These are phyloP conservation scores for Atta texana DNA, from an alignment of 1,140 invertebrate species.

Conservation along the genomic window DNA sequence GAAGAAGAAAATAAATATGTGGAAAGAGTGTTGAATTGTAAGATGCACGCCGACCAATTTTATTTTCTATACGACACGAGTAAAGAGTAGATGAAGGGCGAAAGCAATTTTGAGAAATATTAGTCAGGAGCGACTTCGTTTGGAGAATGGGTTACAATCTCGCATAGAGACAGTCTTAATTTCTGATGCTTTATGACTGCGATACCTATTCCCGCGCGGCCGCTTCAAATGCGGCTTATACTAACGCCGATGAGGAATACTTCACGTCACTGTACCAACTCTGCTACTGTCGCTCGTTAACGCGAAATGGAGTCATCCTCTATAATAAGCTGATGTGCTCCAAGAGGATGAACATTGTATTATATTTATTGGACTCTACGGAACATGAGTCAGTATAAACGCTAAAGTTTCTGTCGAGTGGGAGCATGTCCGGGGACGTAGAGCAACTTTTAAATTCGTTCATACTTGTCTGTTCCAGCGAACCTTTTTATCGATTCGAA, in stretches of 20 bases:
- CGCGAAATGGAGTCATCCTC: not conserved
- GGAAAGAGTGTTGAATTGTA: not conserved
- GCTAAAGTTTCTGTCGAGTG: constrained; percentile 34
- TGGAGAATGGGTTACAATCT: not conserved
- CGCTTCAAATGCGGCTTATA: constrained; percentile 29
- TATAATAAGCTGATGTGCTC: constrained; percentile 9
- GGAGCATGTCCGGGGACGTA: not conserved
- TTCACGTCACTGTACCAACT: not conserved
- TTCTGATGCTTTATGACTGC: constrained; percentile 23
- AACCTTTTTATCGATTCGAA: constrained; percentile 33
- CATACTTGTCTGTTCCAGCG: not conserved
- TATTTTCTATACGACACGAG: not conserved
- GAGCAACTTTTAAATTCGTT: constrained; percentile 51
- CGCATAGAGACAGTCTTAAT: constrained; percentile 9
- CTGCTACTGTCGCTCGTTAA: constrained; percentile 1
- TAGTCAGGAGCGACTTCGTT: not conserved
- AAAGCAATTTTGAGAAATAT: constrained; percentile 11
- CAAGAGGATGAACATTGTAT: not conserved
- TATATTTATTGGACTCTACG: constrained; percentile 39
- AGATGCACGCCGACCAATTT: not conserved
- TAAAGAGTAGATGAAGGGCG: no score
- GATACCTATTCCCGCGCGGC: not conserved
- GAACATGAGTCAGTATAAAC: not conserved
- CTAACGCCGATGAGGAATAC: not conserved
- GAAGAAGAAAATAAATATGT: not conserved